Evolutionary conservation across 2,888 invertebrate species (phyloP).

Genomic region (Aplocera efformata): DNA sequence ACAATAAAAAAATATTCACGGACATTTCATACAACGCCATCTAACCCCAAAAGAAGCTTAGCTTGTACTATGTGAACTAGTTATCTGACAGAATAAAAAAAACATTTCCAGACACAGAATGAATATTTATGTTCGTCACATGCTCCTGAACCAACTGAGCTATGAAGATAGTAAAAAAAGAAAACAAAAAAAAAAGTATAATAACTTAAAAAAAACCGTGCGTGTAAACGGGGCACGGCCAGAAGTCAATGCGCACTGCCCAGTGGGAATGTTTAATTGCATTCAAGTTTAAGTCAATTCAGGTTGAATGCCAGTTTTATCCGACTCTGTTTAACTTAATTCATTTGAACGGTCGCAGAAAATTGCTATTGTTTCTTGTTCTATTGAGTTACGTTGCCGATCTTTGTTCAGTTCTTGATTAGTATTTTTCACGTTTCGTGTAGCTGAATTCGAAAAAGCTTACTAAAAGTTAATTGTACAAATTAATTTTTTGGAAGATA

Average conservation of each 20-base stretch:
- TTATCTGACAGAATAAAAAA: no score
- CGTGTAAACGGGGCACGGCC: constrained; percentile 2
- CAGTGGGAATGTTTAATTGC: constrained; percentile 26
- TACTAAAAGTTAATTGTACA: not conserved
- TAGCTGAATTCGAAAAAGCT: not conserved
- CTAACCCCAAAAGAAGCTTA: no score
- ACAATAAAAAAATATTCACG: no score
- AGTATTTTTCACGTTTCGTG: not conserved
- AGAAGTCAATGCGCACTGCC: constrained; percentile 18
- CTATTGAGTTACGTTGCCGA: constrained; percentile 6
- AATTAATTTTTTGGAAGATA: constrained; percentile 5
- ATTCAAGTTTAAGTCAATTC: constrained; percentile 23
- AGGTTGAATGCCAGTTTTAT: constrained; percentile 16
- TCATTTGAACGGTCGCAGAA: constrained; percentile 15
- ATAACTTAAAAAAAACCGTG: no score
- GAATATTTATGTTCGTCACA: no score
- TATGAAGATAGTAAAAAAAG: no score
- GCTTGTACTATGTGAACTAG: no score
- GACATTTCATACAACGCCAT: no score
- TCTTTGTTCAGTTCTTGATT: constrained; percentile 7
- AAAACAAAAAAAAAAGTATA: no score
- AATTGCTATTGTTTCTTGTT: constrained; percentile 12
- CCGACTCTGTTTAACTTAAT: constrained; percentile 11
- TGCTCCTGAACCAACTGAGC: no score
- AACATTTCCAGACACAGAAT: no score